Evolutionary conservation across 2,113 vertebrate species (phyloP), one percentile per base, ranked within the genome.

Genomic region (Vidua chalybeata): DNA sequence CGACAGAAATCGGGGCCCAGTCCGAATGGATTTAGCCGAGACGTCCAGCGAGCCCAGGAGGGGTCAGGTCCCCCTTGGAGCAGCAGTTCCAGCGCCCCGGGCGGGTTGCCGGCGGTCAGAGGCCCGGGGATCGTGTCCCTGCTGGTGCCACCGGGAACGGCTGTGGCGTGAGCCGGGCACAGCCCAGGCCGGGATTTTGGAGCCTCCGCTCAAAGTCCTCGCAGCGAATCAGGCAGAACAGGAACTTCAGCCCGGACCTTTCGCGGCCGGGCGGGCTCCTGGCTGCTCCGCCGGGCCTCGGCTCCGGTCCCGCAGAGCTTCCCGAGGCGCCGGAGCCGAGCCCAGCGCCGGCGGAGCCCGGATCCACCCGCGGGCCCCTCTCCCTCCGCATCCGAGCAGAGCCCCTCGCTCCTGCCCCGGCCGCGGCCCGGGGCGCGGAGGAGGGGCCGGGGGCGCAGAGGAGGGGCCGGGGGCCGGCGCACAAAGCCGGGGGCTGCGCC

Each of bases 141-240:
- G 1, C 0, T 2, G 10, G 46, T 28, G 61, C 41, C 10, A 3
- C 1, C 18, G 20, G 89, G 26, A 43, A 17, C 0, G 26, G 86
- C 21, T 1, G 55, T 4, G 82, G 31, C 69, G 11, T 0, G 81
- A 59, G 39, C 43, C 3, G 54, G 87, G 11, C 81, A 24, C 78
- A 11, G 16, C 71, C 66, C 71, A 2, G 20, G 6, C 19, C 0
- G 54, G 46, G 54, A 1, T 52, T 5, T 2, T 0, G 48, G 63
- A 48, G 62, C 10, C 68, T 72, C 67, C 0, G 11, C 51, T 83
- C 27, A 1, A 3, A 48, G 30, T 8, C 45, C 58, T 26, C 21
- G 61, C 75, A 41, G 61, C 41, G 2, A 10, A 56, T 18, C 33
- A 31, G 37, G 92, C 72, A 2, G 15, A 87, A 84, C 94, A 62